Percentiles rank a stretch among this genome's conserved stretches.
These are phyloP conservation scores for Xenopus petersii DNA, from an alignment of 2,797 vertebrate species.

Conservation along the genomic window DNA sequence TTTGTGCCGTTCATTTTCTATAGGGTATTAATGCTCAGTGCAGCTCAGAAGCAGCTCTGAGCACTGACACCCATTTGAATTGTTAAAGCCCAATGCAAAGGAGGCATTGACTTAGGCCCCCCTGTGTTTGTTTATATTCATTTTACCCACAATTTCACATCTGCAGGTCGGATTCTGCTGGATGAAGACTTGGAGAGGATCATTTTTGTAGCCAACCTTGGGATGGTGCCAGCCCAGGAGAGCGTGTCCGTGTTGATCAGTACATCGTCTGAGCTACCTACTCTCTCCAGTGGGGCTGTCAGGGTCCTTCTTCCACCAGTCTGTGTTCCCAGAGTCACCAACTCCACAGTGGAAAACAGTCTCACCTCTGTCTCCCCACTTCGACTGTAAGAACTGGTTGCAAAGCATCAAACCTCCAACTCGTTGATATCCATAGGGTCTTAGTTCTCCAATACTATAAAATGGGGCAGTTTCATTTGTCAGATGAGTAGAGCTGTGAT, in stretches of 20 bases:
- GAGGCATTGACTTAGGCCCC: too few species aligned
- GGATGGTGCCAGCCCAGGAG: slow-evolving; percentile 84
- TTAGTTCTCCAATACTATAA: too few species aligned
- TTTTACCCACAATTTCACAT: slow-evolving; percentile 16
- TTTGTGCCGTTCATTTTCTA: too few species aligned
- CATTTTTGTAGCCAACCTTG: slow-evolving; percentile 88
- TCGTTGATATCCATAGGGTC: too few species aligned
- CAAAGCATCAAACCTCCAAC: too few species aligned
- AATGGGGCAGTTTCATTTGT: too few species aligned
- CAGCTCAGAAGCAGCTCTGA: too few species aligned
- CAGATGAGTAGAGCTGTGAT: too few species aligned
- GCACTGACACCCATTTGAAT: too few species aligned
- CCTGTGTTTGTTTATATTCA: too few species aligned
- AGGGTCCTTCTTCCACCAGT: slow-evolving; percentile 80
- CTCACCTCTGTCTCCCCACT: slow-evolving; percentile 70
- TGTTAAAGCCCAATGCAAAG: too few species aligned
- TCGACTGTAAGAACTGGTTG: slow-evolving; percentile 65
- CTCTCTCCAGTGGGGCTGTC: slow-evolving; percentile 82
- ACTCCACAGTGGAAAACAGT: slow-evolving; percentile 71
- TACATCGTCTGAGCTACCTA: slow-evolving; percentile 89
- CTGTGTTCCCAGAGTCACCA: slow-evolving; percentile 82
- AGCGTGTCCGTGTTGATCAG: slow-evolving; percentile 85
- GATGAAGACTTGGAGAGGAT: slow-evolving; percentile 89
- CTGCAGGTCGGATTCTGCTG: slow-evolving; percentile 76
- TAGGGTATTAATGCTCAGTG: too few species aligned